phyloP scores from a whole-genome alignment of 1,140 invertebrate genomes.

The Cherax destructor region DNA sequence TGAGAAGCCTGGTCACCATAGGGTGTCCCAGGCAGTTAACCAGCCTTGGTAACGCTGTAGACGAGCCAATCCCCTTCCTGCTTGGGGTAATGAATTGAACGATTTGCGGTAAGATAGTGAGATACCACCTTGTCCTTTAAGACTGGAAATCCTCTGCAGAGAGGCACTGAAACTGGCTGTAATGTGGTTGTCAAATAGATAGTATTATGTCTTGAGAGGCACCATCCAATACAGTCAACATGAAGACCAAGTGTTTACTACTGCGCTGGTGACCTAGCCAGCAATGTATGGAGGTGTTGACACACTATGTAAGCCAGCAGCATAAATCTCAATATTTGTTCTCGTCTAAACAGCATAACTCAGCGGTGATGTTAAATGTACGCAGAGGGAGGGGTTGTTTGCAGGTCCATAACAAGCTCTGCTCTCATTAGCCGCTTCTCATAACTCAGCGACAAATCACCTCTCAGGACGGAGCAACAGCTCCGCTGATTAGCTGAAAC shows the following conservation, averaged over 20 bases:
- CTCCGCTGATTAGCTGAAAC: constrained; percentile 31
- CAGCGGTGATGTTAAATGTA: not conserved
- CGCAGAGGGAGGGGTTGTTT: not conserved
- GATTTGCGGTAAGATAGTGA: not conserved
- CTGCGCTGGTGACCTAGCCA: not conserved
- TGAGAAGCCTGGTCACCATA: too few relatives aligned
- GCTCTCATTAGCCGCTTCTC: constrained; percentile 19
- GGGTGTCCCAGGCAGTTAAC: not conserved
- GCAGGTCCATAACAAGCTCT: not conserved
- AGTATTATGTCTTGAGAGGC: not conserved
- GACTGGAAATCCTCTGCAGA: not conserved
- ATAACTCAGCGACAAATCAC: constrained; percentile 40
- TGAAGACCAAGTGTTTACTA: too few relatives aligned
- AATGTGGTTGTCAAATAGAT: not conserved
- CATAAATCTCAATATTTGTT: not conserved
- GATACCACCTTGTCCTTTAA: not conserved
- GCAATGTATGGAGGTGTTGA: not conserved
- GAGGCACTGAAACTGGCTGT: not conserved
- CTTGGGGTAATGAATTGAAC: not conserved
- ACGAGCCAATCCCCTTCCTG: not conserved
- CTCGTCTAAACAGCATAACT: not conserved
- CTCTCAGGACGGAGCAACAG: constrained; percentile 14
- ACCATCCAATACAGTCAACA: not conserved
- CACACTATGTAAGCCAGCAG: not conserved
- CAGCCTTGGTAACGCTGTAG: not conserved